These are phyloP conservation scores for Lycaena phlaeas DNA, from an alignment of 2,888 invertebrate species.

Conservation along the genomic window DNA sequence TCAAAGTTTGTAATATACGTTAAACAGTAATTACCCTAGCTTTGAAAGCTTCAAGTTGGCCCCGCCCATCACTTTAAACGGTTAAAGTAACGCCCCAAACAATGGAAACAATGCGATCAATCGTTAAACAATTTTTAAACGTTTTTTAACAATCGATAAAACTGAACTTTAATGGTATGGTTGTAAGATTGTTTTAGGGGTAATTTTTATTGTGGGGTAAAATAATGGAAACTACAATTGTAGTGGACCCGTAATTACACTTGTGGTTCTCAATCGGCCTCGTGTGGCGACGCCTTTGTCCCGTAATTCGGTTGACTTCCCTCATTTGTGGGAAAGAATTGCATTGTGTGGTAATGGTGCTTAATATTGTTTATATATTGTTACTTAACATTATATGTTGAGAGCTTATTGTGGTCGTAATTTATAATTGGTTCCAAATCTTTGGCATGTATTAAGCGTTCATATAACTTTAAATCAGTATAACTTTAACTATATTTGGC, in stretches of 20 bases:
- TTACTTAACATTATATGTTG: too few relatives aligned
- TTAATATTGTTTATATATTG: conserved; percentile 3
- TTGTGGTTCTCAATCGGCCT: conserved; percentile 25
- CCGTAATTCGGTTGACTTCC: conserved; percentile 5
- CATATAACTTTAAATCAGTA: too few relatives aligned
- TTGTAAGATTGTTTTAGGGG: neutral
- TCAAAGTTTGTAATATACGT: too few relatives aligned
- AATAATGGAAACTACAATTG: conserved; percentile 27
- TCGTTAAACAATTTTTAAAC: conserved; percentile 20
- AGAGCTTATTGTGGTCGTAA: too few relatives aligned
- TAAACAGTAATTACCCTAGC: conserved; percentile 5
- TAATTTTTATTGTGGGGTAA: conserved; percentile 22
- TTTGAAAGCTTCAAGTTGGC: neutral
- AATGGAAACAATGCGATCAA: conserved; percentile 18
- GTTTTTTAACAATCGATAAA: conserved; percentile 15
- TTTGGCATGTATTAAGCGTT: too few relatives aligned
- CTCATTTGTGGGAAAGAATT: conserved; percentile 1
- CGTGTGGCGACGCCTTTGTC: conserved; percentile 24
- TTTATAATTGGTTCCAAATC: too few relatives aligned
- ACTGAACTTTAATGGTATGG: conserved; percentile 16
- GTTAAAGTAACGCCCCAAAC: conserved; percentile 22
- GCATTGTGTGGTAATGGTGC: neutral
- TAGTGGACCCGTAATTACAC: conserved; percentile 21
- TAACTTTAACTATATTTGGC: too few relatives aligned
- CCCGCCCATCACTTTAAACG: conserved; percentile 12